These are phyloP conservation scores for Eidolon helvum DNA, from an alignment of 2,113 vertebrate species.

Conservation along the genomic window DNA sequence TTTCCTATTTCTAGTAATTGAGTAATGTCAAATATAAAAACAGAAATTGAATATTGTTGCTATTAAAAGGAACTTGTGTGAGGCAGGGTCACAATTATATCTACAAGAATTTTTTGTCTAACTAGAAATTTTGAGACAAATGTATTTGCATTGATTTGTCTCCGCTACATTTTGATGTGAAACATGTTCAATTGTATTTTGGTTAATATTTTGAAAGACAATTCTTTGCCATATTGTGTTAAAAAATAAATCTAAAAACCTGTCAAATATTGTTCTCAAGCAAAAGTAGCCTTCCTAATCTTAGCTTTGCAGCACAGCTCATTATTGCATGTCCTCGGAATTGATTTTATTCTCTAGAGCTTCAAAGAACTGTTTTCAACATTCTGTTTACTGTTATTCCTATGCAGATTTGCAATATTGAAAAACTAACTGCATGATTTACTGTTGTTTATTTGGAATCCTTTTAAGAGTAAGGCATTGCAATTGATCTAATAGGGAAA, in stretches of 20 bases:
- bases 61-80: neutral
- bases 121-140: neutral
- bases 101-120: neutral
- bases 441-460: slow-evolving; percentile 32
- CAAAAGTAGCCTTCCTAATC: neutral
- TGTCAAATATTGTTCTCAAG: slow-evolving; percentile 10
- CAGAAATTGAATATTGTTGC: neutral
- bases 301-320: neutral
- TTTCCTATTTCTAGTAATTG: neutral
- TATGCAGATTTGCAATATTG: neutral
- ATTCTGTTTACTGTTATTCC: slow-evolving; percentile 6
- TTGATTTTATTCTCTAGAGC: slow-evolving; percentile 37
- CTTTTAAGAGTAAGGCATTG: slow-evolving; percentile 20
- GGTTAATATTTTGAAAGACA: slow-evolving; percentile 55
- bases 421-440: slow-evolving; percentile 51
- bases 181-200: neutral
- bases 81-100: neutral
- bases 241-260: slow-evolving; percentile 54
- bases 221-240: neutral
- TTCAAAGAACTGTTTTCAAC: slow-evolving; percentile 57
- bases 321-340: neutral
- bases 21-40: neutral
- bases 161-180: slow-evolving; percentile 2
- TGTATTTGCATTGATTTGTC: neutral
- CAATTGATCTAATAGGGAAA: slow-evolving; percentile 11